Conservation (phyloP, 2,113 vertebrate species). For the Calyptommatus sinebrachiatus region DNA sequence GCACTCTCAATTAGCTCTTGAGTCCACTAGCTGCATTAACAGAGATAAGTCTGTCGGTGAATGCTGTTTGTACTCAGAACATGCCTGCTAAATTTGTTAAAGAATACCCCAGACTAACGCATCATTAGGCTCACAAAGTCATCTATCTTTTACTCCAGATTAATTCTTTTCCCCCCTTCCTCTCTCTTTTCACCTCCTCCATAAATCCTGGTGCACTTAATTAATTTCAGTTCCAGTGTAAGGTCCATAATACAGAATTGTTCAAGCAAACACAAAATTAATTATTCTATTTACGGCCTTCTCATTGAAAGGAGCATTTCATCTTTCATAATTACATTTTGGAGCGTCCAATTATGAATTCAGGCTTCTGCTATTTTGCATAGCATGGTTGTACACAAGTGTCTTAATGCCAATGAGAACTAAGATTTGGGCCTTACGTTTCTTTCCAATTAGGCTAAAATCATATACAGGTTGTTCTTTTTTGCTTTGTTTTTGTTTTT, state of each 20-base stretch:
- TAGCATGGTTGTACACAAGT: conserved; percentile 68
- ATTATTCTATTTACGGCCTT: conserved; percentile 99
- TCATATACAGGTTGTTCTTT: conserved; percentile 21
- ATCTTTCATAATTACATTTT: conserved; percentile 99
- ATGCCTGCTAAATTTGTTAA: conserved; percentile 94
- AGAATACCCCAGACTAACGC: conserved; percentile 85
- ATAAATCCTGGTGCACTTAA: conserved; percentile 99
- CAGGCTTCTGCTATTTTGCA: conserved; percentile 80
- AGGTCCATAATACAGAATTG: conserved; percentile 98
- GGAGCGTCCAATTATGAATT: conserved; percentile 94
- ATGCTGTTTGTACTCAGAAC: conserved; percentile 80
- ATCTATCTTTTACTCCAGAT: conserved; percentile 97
- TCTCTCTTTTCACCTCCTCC: conserved; percentile 90
- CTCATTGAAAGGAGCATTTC: conserved; percentile 98
- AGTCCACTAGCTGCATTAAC: conserved; percentile 88
- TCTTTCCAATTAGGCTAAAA: conserved; percentile 53
- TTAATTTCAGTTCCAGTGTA: conserved; percentile 98
- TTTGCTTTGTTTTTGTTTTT: background rate
- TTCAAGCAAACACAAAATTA: conserved; percentile 99
- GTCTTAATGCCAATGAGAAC: conserved; percentile 66
- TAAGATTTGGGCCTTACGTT: conserved; percentile 55
- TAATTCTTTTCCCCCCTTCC: conserved; percentile 89
- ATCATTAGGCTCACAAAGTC: conserved; percentile 95
- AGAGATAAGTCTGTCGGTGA: conserved; percentile 92
- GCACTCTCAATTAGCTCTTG: conserved; percentile 72